phyloP scores from a whole-genome alignment of 2,113 vertebrate genomes.

The Herpailurus yagouaroundi region DNA sequence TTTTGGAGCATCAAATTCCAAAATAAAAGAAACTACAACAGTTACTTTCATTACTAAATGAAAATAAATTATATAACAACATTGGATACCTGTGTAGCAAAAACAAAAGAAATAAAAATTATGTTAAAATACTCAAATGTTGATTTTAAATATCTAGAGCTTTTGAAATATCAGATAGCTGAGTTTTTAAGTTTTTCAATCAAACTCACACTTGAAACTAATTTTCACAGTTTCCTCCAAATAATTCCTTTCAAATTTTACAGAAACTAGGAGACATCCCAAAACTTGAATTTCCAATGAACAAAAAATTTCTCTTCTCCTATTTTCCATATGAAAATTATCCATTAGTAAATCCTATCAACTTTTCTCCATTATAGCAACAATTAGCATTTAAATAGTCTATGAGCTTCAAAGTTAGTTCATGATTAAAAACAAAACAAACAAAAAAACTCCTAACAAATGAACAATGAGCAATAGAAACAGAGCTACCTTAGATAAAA shows the following conservation, averaged over 20 bases:
- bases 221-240: background rate
- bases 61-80: background rate
- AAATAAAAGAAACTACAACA: background rate
- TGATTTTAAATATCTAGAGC: background rate
- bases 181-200: slow-evolving; percentile 26
- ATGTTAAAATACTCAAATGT: background rate
- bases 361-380: background rate
- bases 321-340: background rate
- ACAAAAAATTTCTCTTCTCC: slow-evolving; percentile 23
- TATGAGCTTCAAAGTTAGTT: slow-evolving; percentile 7
- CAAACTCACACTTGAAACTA: background rate
- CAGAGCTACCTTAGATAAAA: background rate
- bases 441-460: background rate
- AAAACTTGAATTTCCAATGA: background rate
- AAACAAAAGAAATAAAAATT: slow-evolving; percentile 24
- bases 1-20: background rate
- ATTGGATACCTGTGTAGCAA: background rate
- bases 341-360: background rate
- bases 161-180: background rate
- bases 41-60: background rate
- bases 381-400: background rate
- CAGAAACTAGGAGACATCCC: background rate
- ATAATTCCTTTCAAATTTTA: background rate
- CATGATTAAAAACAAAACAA: background rate
- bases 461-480: background rate